These are phyloP conservation scores for Horisme vitalbata DNA, from an alignment of 2,888 invertebrate genomes.

Conservation along the genomic window DNA sequence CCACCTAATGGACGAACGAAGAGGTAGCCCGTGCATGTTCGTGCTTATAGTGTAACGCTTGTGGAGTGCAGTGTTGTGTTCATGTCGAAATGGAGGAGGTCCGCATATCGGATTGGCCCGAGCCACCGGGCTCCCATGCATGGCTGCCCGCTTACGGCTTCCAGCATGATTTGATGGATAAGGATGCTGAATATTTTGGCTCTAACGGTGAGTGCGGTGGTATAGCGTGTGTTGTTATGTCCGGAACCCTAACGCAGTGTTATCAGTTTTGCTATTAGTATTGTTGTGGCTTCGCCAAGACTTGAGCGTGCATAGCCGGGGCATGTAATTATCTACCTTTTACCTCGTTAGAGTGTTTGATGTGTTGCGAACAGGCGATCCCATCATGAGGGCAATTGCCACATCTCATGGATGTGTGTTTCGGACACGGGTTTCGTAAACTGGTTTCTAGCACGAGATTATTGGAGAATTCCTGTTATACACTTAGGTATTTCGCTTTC, in stretches of 20 bases:
- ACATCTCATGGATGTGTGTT: conserved; percentile 35
- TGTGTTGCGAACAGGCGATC: conserved; percentile 28
- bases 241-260: conserved; percentile 40
- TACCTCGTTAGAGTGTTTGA: conserved; percentile 28
- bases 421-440: conserved; percentile 36
- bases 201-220: conserved; percentile 82
- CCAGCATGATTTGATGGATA: conserved; percentile 85
- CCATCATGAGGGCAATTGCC: conserved; percentile 35
- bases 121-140: conserved; percentile 87
- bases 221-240: conserved; percentile 28
- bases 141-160: conserved; percentile 92
- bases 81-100: conserved; percentile 84
- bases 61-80: conserved; percentile 80
- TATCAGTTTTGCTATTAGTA: conserved; percentile 36
- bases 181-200: conserved; percentile 84
- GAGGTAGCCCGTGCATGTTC: conserved; percentile 78
- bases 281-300: conserved; percentile 45
- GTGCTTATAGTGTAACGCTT: conserved; percentile 69
- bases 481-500: conserved; percentile 19
- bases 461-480: conserved; percentile 26
- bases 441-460: conserved; percentile 32
- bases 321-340: conserved; percentile 25
- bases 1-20: conserved; percentile 76
- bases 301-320: conserved; percentile 33
- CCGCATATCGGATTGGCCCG: conserved; percentile 86